Evolutionary conservation across 1,140 invertebrate genomes (phyloP), one percentile per base, ranked within the genome.

Genomic region (Trichonephila clavata): DNA sequence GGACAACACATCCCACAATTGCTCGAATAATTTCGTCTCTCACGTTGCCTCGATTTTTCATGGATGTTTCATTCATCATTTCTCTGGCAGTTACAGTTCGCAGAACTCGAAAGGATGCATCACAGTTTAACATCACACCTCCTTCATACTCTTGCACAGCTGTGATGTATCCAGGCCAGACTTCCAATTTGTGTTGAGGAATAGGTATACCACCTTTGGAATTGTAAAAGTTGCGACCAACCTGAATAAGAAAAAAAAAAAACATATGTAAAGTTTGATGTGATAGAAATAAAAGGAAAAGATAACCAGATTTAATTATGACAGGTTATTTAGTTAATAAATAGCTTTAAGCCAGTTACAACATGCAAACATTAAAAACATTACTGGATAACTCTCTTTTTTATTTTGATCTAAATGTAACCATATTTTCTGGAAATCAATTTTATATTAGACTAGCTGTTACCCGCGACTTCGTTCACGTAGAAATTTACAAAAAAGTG

Each of bases 91-190:
- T 98, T 94, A 98, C 97, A 0, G 97, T 97, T 1, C 98, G 96
- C 16, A 99, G 96, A 16, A 99, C 97, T 93, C 98, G 96, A 96
- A 98, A 98, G 0, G 97, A 97, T 0, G 98, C 97, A 96, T 99
- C 98, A 92, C 98, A 96, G 90, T 97, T 97, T 27, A 99, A 96
- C 97, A 98, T 97, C 1, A 99, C 95, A 10, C 98, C 99, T 80
- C 97, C 98, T 96, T 99, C 97, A 94, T 97, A 97, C 95, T 98
- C 98, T 94, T 97, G 97, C 16, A 99, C 97, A 2, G 98, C 97
- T 13, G 98, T 98, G 0, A 98, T 97, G 95, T 98, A 99, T 1
- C 97, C 97, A 89, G 96, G 98, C 98, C 98, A 99, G n/a, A 99
- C 97, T 96, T 99, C 98, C 59, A 99, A 95, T 94, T 97, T 96